Base-by-base conservation (phyloP, 2,888 invertebrate genomes). In the Lasioglossum oenotherae region DNA sequence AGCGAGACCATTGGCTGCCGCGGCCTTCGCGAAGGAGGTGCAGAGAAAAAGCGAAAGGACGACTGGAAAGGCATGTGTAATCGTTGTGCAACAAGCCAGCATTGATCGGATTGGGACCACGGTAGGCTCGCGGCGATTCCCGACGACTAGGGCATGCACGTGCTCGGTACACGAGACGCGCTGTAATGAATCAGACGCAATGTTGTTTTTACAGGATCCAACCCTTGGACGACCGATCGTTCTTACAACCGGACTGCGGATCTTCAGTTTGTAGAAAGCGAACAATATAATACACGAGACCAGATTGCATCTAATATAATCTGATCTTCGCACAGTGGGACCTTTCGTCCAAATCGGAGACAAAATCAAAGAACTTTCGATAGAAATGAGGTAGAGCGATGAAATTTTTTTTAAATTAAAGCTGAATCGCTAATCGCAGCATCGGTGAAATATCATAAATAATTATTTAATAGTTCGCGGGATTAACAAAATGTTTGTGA, bases 1-100 rank as follows among this genome's bases (percentile, higher is more conserved):
- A 27, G 31, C 23, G 19, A 74, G 75, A 71, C 64, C 67, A 74
- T 44, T 41, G 44, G 44, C 10, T 74, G 44, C 10, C 72, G n/a
- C 81, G 78, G 76, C 82, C 77, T 86, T 80, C 80, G 60, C 74
- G 71, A 79, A 79, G 79, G 74, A 79, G 72, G 74, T 73, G 76
- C 75, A 23, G 75, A 85, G 88, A 81, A 89, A 89, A 88, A 89
- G 88, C 88, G 88, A 89, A 89, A 89, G 88, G 86, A 89, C 87
- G 84, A 80, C 85, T 88, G 88, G 88, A 89, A 88, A 89, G 88
- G 88, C 41, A 60, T 75, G 74, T 77, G 74, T 78, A 81, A 88
- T 74, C 76, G 76, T 83, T 83, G 82, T 78, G 88, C 81, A 88
- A 84, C 38, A 0, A 44, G 71, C 14, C 64, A 80, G 60, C 80